Base-by-base conservation (phyloP, 2,888 invertebrate species). In the Eulithis testata region DNA sequence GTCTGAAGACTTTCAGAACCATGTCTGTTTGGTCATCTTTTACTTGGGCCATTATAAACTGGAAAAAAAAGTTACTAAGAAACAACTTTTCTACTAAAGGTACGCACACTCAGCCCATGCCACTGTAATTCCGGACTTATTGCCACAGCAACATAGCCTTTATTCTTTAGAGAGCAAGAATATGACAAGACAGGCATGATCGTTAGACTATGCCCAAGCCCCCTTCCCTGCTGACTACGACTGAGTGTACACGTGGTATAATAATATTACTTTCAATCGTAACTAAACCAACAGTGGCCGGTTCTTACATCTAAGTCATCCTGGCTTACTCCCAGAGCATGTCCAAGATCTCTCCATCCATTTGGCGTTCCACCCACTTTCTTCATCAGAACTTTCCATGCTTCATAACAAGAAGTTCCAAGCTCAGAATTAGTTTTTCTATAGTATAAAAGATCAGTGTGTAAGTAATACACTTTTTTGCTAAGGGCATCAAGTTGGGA, bases 31-130 rank as follows among this genome's bases (percentile, higher is more conserved):
- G 94, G 73, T 94, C 94, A 63, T 93, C 91, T 72, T 89, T 91
- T 12, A 94, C 90, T 58, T 93, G 89, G 75, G 94, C 91, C 75
- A 87, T 91, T 70, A 94, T 94, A 66, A 94, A 93, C 94, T 94
- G 84, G 63, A 86, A 52, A 62, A 43, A 40, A 31, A 51, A 27
- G 31, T 47, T 6, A 11, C 47, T 14, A 12, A 31, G 31, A 8
- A 47, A 47, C 14, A 45, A n/a, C n/a, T 37, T 37, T 5, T 37
- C 37, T 37, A 37, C 21, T 21, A 21, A 21, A 21, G 21, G 21
- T 21, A 21, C 21, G 21, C 21, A 21, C 21, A 21, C 21, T 2
- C 2, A 21, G 21, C 21, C 21, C 21, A 21, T 21, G 21, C 21
- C 21, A 21, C 21, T 21, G 21, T 21, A 21, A 21, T 21, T 21